Conservation (phyloP, 2,797 vertebrate genomes). For the Dendrocincla tyrannina region DNA sequence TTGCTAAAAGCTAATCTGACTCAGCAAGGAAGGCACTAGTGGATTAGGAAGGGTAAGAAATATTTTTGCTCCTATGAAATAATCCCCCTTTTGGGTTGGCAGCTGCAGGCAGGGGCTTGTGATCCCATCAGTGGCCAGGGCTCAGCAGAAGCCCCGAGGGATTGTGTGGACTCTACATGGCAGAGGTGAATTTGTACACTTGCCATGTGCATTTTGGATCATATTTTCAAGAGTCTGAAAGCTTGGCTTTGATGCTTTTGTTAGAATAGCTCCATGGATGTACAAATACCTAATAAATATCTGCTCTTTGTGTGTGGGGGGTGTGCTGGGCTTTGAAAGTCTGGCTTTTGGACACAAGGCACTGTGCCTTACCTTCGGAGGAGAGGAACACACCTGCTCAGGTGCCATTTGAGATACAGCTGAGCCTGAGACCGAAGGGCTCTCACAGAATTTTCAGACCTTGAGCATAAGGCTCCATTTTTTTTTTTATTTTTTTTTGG, state of each 20-base stretch:
- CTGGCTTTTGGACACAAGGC: neutral
- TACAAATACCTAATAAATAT: neutral
- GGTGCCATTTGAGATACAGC: neutral
- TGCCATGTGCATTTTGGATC: neutral
- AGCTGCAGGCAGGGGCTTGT: neutral
- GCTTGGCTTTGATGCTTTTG: neutral
- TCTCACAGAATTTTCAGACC: neutral
- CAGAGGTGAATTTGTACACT: neutral
- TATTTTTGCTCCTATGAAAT: neutral
- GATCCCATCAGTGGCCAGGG: neutral
- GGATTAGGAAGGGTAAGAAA: neutral
- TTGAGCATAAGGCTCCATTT: neutral
- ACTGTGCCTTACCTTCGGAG: neutral
- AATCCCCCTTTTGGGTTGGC: neutral
- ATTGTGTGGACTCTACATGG: neutral
- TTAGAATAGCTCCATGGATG: neutral
- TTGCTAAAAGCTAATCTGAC: neutral
- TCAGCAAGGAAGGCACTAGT: neutral
- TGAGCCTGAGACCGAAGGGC: neutral
- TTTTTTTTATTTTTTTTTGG: neutral
- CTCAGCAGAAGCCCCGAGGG: neutral
- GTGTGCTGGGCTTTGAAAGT: neutral
- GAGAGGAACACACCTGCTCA: neutral
- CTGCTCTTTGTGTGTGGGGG: fast-evolving
- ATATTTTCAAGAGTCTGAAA: neutral